Percentiles rank a stretch among this genome's conserved stretches.
Evolutionary conservation across 1,140 invertebrate genomes (phyloP).

Genomic region (Drosophila fuyamai): DNA sequence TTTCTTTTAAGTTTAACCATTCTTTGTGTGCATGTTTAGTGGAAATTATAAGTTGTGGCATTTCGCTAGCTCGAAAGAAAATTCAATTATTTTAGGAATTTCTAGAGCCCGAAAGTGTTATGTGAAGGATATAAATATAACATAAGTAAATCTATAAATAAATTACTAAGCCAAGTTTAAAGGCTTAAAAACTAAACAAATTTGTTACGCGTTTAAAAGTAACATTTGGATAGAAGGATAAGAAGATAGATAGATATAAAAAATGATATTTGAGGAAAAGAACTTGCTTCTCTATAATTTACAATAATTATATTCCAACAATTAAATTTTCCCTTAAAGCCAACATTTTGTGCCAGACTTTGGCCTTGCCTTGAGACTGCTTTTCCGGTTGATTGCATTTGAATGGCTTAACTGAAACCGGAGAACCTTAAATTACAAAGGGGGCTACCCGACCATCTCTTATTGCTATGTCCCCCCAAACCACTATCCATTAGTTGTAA

Average conservation of each 20-base stretch:
- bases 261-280: too few species aligned
- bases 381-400: slow-evolving; percentile 81
- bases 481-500: slow-evolving; percentile 67
- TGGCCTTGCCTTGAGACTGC: slow-evolving; percentile 44
- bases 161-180: not conserved
- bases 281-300: not conserved
- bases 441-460: not conserved
- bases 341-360: slow-evolving; percentile 4
- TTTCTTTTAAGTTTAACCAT: slow-evolving; percentile 51
- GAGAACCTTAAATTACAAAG: slow-evolving; percentile 65
- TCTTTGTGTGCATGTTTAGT: slow-evolving; percentile 35
- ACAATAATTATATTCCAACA: slow-evolving; percentile 3
- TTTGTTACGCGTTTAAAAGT: too few species aligned
- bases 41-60: slow-evolving; percentile 22
- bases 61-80: not conserved
- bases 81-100: not conserved
- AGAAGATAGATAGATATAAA: too few species aligned
- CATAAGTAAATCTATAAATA: not conserved
- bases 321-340: slow-evolving; percentile 11
- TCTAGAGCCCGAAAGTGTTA: not conserved
- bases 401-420: slow-evolving; percentile 75
- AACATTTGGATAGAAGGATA: too few species aligned
- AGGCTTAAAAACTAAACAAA: too few species aligned
- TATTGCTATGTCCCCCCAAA: slow-evolving; percentile 1
- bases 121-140: too few species aligned